phyloP scores from a whole-genome alignment of 2,113 vertebrate species.

The Patagioenas fasciata region DNA sequence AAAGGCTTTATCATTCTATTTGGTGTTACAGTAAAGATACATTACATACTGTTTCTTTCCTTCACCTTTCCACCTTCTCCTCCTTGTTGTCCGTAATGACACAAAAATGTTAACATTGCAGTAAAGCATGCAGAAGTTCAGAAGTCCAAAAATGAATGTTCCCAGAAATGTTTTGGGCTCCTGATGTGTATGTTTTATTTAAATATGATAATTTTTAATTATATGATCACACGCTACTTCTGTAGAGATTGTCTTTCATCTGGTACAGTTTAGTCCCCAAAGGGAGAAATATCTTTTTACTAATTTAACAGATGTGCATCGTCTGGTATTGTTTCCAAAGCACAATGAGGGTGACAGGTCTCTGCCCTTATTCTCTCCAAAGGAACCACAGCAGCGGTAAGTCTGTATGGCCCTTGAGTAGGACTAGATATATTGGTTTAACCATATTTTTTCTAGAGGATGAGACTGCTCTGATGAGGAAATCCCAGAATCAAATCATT shows the following conservation, averaged over 20 bases:
- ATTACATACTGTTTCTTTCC: neutral
- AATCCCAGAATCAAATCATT: neutral
- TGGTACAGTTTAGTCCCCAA: neutral
- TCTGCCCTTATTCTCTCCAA: neutral
- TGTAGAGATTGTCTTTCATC: neutral
- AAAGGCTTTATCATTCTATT: neutral
- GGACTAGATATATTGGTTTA: neutral
- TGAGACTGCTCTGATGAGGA: neutral
- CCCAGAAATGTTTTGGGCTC: neutral
- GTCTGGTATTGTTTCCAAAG: neutral
- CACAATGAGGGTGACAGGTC: neutral
- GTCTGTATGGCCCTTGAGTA: neutral
- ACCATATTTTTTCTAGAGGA: neutral
- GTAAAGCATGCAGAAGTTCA: neutral
- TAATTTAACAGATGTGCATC: neutral
- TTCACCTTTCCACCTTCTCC: neutral
- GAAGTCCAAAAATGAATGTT: neutral
- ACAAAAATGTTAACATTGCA: neutral
- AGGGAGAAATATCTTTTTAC: neutral
- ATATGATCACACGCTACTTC: neutral
- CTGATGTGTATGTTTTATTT: neutral
- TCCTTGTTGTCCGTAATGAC: neutral
- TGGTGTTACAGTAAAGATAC: neutral
- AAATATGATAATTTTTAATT: neutral
- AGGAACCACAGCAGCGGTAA: neutral